Evolutionary conservation across 2,888 invertebrate genomes (phyloP), one percentile per base, ranked within the genome.

Genomic region (Sphinx pinastri): DNA sequence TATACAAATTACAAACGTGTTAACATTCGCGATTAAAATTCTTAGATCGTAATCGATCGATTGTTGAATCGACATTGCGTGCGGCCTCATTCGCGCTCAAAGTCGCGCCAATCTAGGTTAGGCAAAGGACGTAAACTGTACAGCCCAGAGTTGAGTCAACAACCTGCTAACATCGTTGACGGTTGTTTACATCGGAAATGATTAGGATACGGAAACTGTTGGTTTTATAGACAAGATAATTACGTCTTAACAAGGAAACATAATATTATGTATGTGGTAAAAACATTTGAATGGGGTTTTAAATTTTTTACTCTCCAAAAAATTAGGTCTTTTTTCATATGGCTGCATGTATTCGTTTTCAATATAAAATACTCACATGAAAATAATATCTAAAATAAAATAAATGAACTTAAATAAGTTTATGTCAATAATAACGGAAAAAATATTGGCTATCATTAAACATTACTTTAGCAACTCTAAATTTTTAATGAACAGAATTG

Each of bases 121-220:
- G 72, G 69, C 73, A 81, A 84, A 88, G 86, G 84, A 85, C 88
- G 79, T 72, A 71, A 71, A 74, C 76, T 76, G 80, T 78, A 74
- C 77, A 76, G 74, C 72, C 69, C 74, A 72, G 73, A 73, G 72
- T 74, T 73, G 74, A 71, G 70, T 45, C 38, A 63, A 63, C 63
- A 63, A 63, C 63, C 16, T 45, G 19, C 19, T 11, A 14, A n/a
- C 16, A 67, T 38, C 11, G 38, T 38, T 31, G 54, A 67, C 25
- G 54, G 52, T 52, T 25, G n/a, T 60, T 16, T 45, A 60, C 60
- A 6, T 16, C 16, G 38, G 47, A 13, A 47, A 49, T 12, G 16
- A 13, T 63, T 47, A 49, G 19, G 63, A 19, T n/a, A 47, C 10
- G 47, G 13, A 47, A 16, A 60, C 16, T 11, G 1, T 2, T 3